Percentiles rank a stretch among this genome's conserved stretches.
Conservation (phyloP, 1,140 invertebrate genomes). For the Fopius arisanus region DNA sequence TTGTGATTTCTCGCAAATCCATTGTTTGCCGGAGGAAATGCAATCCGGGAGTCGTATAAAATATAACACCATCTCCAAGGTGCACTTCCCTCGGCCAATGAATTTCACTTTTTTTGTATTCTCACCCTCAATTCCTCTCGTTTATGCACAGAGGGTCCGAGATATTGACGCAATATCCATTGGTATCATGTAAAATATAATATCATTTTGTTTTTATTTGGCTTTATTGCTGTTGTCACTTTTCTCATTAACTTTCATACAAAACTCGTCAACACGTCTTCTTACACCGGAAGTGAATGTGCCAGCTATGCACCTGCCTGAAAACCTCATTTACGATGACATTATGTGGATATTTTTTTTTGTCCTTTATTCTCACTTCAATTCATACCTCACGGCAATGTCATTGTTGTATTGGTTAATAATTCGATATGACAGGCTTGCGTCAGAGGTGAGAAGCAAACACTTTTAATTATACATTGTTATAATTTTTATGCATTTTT, state of each 20-base stretch:
- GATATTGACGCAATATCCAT: not conserved
- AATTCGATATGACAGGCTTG: not conserved
- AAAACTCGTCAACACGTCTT: conserved; percentile 8
- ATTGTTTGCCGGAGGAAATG: conserved; percentile 57
- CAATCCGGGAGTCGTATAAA: conserved; percentile 55
- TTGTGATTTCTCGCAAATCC: conserved; percentile 39
- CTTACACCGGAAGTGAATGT: conserved; percentile 17
- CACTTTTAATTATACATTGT: conserved; percentile 15
- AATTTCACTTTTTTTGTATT: conserved; percentile 8
- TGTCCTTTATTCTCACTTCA: not conserved
- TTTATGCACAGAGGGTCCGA: not conserved
- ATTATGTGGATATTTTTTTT: conserved; percentile 12
- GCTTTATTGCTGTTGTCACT: conserved; percentile 11
- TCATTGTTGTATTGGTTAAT: conserved; percentile 10
- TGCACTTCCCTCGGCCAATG: not conserved
- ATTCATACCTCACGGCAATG: not conserved
- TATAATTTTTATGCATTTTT: conserved; percentile 20
- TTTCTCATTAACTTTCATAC: conserved; percentile 1
- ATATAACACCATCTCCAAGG: conserved; percentile 37
- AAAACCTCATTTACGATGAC: conserved; percentile 14
- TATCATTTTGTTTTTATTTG: not conserved
- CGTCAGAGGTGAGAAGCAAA: not conserved
- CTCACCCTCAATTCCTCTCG: not conserved
- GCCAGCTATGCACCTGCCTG: conserved; percentile 12
- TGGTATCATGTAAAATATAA: not conserved